Base-by-base conservation (phyloP, 1,140 invertebrate genomes). In the Drosophila seguyi region DNA sequence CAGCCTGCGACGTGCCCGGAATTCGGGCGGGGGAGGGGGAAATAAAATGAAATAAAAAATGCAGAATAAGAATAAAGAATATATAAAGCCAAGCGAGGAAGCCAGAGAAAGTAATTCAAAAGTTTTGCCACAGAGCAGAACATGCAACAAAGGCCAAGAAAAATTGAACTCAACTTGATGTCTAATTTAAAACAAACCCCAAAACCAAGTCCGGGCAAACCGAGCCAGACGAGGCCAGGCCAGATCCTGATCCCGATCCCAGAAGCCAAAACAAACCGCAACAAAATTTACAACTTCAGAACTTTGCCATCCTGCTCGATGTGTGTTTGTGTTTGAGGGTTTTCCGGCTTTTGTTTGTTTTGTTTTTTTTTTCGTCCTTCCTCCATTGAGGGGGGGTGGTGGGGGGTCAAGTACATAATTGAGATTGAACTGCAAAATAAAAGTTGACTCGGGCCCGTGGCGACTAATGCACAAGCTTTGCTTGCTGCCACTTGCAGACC, bases 141-240 rank as follows among this genome's bases (percentile, higher is more conserved):
- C 69, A 72, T 80, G 73, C 72, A 73, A 44, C 73, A 69, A 65
- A 69, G 71, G 57, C 57, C 31, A 80, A 83, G 80, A 88, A 87
- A 87, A 88, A 83, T 87, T 77, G 60, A 75, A 88, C 62, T 75
- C 59, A 87, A 79, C 73, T 88, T 75, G 85, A 73, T 78, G 77
- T 79, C 85, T 85, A 90, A 90, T 85, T 88, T 88, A 84, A 79
- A 90, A 75, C 61, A 90, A 90, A 81, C 74, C 75, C 67, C 58
- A 47, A 81, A 80, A 59, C 61, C 69, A 45, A 58, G 48, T 25
- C 61, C 38, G 44, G 65, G 41, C 50, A 50, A 77, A 68, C 58
- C 55, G 27, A 52, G 42, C 56, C 42, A n/a, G 45, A 16, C 44
- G 1, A 55, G 27, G 42, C 48, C 55, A 60, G 53, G 44, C 48